Conservation (phyloP, 1,140 invertebrate species). For the Uloborus diversus region DNA sequence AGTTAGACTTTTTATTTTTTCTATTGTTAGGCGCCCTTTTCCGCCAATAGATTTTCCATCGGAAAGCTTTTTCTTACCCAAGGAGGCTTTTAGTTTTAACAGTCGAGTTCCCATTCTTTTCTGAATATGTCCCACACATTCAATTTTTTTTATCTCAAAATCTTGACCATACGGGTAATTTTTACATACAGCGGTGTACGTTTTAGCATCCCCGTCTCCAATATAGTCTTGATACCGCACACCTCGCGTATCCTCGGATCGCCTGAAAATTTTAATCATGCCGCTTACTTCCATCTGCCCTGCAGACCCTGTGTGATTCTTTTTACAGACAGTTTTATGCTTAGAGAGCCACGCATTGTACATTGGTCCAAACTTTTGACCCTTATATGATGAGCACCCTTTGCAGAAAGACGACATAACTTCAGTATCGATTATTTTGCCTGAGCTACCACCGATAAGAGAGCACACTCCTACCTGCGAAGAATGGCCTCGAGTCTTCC, state of each 20-base stretch:
- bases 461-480: background rate
- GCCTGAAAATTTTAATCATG: background rate
- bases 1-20: background rate
- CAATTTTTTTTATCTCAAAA: background rate
- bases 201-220: background rate
- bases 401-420: background rate
- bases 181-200: background rate
- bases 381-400: background rate
- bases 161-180: background rate
- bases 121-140: too few relatives aligned
- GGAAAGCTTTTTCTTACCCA: background rate
- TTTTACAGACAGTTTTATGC: background rate
- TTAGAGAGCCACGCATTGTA: background rate
- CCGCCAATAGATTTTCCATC: slow-evolving; percentile 5
- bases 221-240: background rate
- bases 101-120: too few relatives aligned
- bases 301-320: background rate
- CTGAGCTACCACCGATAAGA: background rate
- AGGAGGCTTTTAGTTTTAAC: background rate
- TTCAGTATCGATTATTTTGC: background rate
- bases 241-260: too few relatives aligned
- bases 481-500: background rate
- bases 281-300: too few relatives aligned
- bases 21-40: background rate
- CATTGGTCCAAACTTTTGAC: too few relatives aligned